Base-by-base conservation (phyloP, 2,797 vertebrate genomes). In the Poeciliopsis presidionis region DNA sequence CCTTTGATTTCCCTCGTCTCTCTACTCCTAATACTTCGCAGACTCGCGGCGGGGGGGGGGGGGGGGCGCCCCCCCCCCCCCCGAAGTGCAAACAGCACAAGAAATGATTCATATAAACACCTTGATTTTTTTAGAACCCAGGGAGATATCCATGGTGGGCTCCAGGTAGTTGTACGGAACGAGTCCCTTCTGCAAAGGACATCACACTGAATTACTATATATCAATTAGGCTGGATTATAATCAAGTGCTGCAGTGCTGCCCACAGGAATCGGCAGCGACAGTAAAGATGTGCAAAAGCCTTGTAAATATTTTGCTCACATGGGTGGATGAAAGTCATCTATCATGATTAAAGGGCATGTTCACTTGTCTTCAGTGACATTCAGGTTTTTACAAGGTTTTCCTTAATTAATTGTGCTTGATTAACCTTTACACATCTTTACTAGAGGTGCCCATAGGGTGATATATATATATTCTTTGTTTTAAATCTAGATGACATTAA, bases 111-210 rank as follows among this genome's bases (percentile, higher is more conserved):
- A 16, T 9, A 28, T 36, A 13, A 71, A 91, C 82, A 95, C 95
- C 91, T 84, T 91, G 25, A 79, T 87, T 77, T 90, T 87, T 87
- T 92, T 93, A 8, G 92, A 92, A 72, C 90, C 89, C 83, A 93
- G 49, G 6, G 90, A 93, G 73, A 98, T 96, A 87, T 98, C 96
- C 81, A 98, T 71, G 25, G 51, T 53, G 0, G 94, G 96, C 73
- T 98, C 96, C 0, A 99, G 96, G 87, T 96, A 99, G 91, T 98
- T 99, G 86, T 96, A 98, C 49, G 98, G 98, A 71, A 99, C 97
- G 0, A 99, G 96, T 39, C 98, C 98, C 89, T 94, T 97, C 98
- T 99, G 30, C 0, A 75, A 84, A 81, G 3, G 5, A 89, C 7
- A 76, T 41, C 30, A 75, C 2, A n/a, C 7, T 25, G 5, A 72